Base-by-base conservation (phyloP, 2,113 vertebrate genomes). In the Zapornia atra region DNA sequence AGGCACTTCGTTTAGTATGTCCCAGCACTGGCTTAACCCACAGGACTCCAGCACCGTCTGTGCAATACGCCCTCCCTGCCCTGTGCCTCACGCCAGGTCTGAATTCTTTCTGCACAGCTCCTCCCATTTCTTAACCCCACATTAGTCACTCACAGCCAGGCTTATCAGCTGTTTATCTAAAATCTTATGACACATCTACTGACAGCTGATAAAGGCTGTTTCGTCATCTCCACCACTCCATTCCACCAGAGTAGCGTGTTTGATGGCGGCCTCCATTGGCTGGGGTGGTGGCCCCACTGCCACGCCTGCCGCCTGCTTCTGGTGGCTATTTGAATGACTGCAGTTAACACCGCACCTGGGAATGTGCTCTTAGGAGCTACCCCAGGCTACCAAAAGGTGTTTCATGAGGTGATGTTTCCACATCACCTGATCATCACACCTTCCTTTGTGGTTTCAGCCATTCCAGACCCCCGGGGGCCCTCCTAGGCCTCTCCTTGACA, bases 351-450 rank as follows among this genome's bases (percentile, higher is more conserved):
- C 2, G 3, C 83, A 72, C 56, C 34, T 50, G 70, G 72, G 72
- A 96, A 56, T 53, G 80, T 91, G 84, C 48, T 92, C 77, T 69
- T 56, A 84, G 69, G 73, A 92, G 64, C 73, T 64, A 64, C 96
- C 86, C 36, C 59, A 82, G 96, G 96, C 93, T 96, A 96, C 73
- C 53, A 75, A 97, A 97, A 95, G 57, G 48, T 50, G 51, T 84
- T 94, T 92, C 44, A 89, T 79, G 77, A 81, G 91, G 64, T 93
- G 73, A 66, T 82, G n/a, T 71, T 33, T 51, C 21, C 31, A 42
- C 56, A 81, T 92, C 91, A 92, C 60, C 79, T 0, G 7, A 89
- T 84, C 80, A 68, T 64, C 65, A 57, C 91, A 44, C 48, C 34
- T 17, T 92, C 22, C 33, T 53, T 82, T 16, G 0, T 28, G 36